A percentile compares a stretch with the other conserved stretches of the same genome.
Evolutionary conservation across 2,113 vertebrate species (phyloP).

Genomic region (Pelodiscus sinensis): DNA sequence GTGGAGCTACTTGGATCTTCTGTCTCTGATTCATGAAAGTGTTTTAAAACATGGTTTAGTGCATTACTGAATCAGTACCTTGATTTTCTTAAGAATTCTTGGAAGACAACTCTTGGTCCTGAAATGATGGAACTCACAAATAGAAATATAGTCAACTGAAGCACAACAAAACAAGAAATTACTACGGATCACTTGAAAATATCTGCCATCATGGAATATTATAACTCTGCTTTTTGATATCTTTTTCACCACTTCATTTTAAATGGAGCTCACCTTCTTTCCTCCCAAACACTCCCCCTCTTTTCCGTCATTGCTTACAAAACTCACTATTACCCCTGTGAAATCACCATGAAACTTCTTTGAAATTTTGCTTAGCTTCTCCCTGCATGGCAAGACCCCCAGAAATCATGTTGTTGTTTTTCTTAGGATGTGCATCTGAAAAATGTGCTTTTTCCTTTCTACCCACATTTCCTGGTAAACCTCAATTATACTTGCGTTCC

Average conservation of each 20-base stretch:
- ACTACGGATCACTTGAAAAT: constrained; percentile 35
- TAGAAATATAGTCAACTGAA: background rate
- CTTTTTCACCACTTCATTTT: background rate
- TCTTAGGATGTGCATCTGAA: constrained; percentile 47
- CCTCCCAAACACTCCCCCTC: constrained; percentile 33
- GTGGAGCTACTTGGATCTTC: background rate
- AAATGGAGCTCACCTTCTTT: constrained; percentile 35
- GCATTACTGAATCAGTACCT: constrained; percentile 21
- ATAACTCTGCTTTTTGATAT: rapidly evolving
- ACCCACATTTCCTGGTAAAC: constrained; percentile 23
- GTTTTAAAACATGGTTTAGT: background rate
- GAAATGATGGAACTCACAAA: background rate
- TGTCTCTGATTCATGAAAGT: constrained; percentile 14
- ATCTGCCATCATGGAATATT: constrained; percentile 5
- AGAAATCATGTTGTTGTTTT: background rate
- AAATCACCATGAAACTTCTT: constrained; percentile 15
- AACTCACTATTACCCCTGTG: constrained; percentile 9
- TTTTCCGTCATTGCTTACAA: constrained; percentile 28
- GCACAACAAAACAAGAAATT: constrained; percentile 33
- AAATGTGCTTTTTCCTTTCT: constrained; percentile 9
- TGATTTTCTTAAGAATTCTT: constrained; percentile 5
- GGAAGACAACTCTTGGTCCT: constrained; percentile 9
- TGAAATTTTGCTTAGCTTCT: constrained; percentile 12
- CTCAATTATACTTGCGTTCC: constrained; percentile 10
- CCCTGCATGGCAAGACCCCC: background rate